These are phyloP conservation scores for Drosophila prosaltans DNA, from an alignment of 1,140 invertebrate species.

Conservation along the genomic window DNA sequence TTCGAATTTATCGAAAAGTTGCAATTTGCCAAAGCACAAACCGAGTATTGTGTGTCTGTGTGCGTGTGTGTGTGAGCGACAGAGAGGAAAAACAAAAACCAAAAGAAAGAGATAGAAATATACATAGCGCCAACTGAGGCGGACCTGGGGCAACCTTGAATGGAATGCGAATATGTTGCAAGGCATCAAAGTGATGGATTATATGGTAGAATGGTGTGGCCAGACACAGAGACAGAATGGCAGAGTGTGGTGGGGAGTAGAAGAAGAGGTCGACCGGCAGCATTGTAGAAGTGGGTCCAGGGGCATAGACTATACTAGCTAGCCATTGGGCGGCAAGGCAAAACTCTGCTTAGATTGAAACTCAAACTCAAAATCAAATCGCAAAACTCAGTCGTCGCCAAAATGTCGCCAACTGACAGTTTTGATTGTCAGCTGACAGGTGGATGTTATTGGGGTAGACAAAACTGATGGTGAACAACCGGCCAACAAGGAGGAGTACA, in stretches of 20 bases:
- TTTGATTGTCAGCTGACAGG: constrained; percentile 71
- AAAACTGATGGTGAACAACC: constrained; percentile 11
- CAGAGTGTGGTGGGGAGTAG: not conserved
- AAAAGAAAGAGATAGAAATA: constrained; percentile 1
- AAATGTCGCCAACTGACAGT: constrained; percentile 63
- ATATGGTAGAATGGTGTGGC: constrained; percentile 41
- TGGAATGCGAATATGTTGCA: constrained; percentile 72
- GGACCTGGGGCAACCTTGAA: constrained; percentile 76
- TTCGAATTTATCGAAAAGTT: constrained; percentile 81
- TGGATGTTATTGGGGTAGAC: constrained; percentile 28
- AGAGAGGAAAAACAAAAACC: constrained; percentile 2
- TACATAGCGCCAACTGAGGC: constrained; percentile 48
- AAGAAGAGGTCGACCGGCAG: too few species aligned
- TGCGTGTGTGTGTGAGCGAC: constrained; percentile 26
- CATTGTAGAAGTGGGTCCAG: too few species aligned
- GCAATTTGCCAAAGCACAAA: constrained; percentile 76
- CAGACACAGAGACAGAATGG: not conserved
- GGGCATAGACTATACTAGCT: not conserved
- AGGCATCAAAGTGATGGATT: constrained; percentile 62
- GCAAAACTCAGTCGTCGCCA: constrained; percentile 30
- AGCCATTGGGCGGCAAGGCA: constrained; percentile 37
- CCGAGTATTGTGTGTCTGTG: constrained; percentile 10
- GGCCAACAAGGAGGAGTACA: not conserved
- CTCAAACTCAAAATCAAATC: constrained; percentile 24
- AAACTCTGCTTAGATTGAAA: constrained; percentile 40